Evolutionary conservation across 2,797 vertebrate genomes (phyloP).

Genomic region (Scyliorhinus canicula): DNA sequence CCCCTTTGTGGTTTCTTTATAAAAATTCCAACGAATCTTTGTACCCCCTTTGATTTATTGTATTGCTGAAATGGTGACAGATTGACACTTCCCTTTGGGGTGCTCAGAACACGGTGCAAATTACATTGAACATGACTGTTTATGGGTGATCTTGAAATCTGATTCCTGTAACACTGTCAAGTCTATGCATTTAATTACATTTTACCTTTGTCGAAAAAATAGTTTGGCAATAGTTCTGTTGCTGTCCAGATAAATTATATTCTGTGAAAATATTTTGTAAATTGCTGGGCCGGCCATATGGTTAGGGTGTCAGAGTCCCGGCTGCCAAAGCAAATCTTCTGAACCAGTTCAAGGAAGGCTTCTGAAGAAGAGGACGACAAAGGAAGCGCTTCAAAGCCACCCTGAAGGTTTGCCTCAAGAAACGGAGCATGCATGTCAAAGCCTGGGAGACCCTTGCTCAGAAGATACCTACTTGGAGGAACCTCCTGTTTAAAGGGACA

Average conservation of each 20-base stretch:
- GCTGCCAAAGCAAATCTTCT: too few relatives aligned
- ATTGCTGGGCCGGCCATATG: too few relatives aligned
- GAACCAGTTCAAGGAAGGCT: too few relatives aligned
- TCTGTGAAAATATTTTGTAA: background rate
- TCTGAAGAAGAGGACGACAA: too few relatives aligned
- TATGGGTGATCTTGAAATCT: background rate
- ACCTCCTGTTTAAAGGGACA: too few relatives aligned
- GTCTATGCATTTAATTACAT: background rate
- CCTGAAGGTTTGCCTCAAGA: too few relatives aligned
- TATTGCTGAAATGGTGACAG: constrained; percentile 42
- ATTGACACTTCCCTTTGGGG: constrained; percentile 45
- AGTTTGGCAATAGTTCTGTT: background rate
- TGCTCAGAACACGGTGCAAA: constrained; percentile 43
- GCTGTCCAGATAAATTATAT: background rate
- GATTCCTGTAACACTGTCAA: background rate
- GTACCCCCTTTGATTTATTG: constrained; percentile 37
- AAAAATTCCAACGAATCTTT: constrained; percentile 43
- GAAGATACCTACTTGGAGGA: too few relatives aligned
- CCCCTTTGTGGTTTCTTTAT: constrained; percentile 42
- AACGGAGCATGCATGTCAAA: too few relatives aligned
- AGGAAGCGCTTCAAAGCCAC: too few relatives aligned
- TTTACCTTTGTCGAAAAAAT: background rate
- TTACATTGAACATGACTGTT: background rate
- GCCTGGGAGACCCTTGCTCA: too few relatives aligned
- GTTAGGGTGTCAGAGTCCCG: too few relatives aligned